Conservation (phyloP, 2,888 invertebrate species). For the Tetanocera ferruginea region DNA sequence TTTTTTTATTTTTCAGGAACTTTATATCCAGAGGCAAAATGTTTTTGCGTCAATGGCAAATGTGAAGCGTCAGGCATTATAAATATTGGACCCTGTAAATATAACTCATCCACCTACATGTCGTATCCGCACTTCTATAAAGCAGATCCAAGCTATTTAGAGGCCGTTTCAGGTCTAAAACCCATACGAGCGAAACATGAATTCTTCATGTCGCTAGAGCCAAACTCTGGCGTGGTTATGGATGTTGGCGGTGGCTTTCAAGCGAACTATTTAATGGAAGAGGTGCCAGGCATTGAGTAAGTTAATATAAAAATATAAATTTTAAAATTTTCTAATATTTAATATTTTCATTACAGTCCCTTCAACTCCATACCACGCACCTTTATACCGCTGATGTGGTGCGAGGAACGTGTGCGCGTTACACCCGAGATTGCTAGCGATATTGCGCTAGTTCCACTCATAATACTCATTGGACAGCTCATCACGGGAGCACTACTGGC, state of each 20-base stretch:
- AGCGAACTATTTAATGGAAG: slow-evolving; percentile 80
- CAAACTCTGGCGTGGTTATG: slow-evolving; percentile 82
- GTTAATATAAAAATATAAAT: slow-evolving; percentile 53
- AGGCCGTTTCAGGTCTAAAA: slow-evolving; percentile 77
- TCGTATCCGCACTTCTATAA: slow-evolving; percentile 88
- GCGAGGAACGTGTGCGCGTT: slow-evolving; percentile 77
- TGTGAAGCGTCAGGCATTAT: slow-evolving; percentile 81
- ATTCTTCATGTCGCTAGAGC: slow-evolving; percentile 82
- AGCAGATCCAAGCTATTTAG: slow-evolving; percentile 78
- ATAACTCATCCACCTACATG: slow-evolving; percentile 83
- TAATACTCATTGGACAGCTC: slow-evolving; percentile 73
- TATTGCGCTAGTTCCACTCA: slow-evolving; percentile 71
- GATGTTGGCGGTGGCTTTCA: slow-evolving; percentile 84
- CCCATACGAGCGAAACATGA: slow-evolving; percentile 80
- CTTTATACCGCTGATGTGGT: slow-evolving; percentile 84
- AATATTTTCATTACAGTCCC: slow-evolving; percentile 49
- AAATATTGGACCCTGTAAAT: slow-evolving; percentile 80
- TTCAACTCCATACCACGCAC: slow-evolving; percentile 68
- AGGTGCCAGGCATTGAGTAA: slow-evolving; percentile 76
- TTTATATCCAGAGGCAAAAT: slow-evolving; percentile 74
- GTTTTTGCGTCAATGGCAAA: slow-evolving; percentile 78
- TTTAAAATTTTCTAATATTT: background rate
- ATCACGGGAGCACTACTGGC: slow-evolving; percentile 70
- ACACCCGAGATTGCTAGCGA: slow-evolving; percentile 73
- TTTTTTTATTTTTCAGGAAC: slow-evolving; percentile 71